phyloP scores from a whole-genome alignment of 2,113 vertebrate genomes.

The Megalops atlanticus region DNA sequence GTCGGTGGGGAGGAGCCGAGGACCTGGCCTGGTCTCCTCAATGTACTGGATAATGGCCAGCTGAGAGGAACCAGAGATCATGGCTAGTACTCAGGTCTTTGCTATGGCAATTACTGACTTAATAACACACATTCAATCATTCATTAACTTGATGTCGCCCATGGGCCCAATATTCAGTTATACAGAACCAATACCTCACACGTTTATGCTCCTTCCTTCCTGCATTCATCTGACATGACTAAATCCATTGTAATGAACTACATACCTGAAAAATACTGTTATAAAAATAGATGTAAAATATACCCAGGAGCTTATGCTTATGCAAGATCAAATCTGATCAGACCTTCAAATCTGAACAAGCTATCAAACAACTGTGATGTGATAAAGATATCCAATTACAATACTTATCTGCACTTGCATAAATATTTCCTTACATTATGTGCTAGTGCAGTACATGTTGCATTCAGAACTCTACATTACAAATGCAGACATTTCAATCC shows the following conservation, averaged over 20 bases:
- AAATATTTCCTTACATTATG: too few species aligned
- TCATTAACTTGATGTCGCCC: background rate
- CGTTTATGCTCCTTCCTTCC: too few species aligned
- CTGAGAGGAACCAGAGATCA: constrained; percentile 57
- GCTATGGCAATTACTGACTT: background rate
- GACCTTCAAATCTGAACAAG: background rate
- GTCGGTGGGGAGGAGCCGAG: constrained; percentile 82
- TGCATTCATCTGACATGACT: too few species aligned
- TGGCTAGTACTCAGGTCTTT: background rate
- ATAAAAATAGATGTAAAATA: background rate
- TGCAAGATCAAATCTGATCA: background rate
- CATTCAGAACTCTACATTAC: background rate
- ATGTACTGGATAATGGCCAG: constrained; percentile 94
- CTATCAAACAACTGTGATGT: background rate
- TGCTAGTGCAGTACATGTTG: background rate
- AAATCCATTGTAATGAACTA: background rate
- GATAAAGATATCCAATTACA: too few species aligned
- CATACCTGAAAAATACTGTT: background rate
- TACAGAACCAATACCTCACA: too few species aligned
- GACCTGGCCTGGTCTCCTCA: constrained; percentile 84
- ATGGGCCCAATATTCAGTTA: background rate
- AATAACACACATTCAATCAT: background rate
- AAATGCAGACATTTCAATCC: background rate
- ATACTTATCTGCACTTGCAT: too few species aligned
- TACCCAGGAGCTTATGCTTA: background rate